Evolutionary conservation across 2,888 invertebrate genomes (phyloP), one percentile per base, ranked within the genome.

Genomic region (Volucella zonaria): DNA sequence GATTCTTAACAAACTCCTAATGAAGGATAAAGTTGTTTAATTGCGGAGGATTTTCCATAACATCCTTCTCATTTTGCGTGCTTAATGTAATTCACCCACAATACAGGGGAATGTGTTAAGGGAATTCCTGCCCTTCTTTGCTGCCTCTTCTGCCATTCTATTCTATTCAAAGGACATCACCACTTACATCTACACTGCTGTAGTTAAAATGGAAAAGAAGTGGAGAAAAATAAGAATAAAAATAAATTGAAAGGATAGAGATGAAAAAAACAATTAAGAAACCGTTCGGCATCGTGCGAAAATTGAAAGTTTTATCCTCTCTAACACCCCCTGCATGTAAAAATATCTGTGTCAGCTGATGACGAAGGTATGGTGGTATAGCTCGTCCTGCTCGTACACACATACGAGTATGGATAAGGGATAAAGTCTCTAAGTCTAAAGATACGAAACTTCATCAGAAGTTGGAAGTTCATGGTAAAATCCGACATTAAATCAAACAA

Each of bases 21-120:
- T 85, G 85, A 85, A 81, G 85, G 85, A 85, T 85, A 85, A 85
- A 85, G 85, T 85, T 85, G 81, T 81, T 85, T 85, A 85, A 85
- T 81, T 85, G 81, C 81, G 62, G 62, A 68, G 85, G 67, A 62
- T 85, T 76, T 81, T 85, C 76, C 73, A 73, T 49, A 85, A 81
- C 85, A 77, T 68, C 75, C 61, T 56, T 54, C 56, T 54, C 47
- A 56, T 80, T 56, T 80, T 58, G 61, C 73, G 62, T 73, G 45
- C 59, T 61, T 73, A 73, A 73, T 73, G 73, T 31, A 31, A 43
- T 73, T 52, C 73, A 52, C 51, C 45, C 43, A 31, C 23, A 14
- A 10, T 3, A 23, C 3, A 23, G 11, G 4, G 15, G 14, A 40
- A 15, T n/a, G 58, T 18, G 47, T 23, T 8, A n/a, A 40, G 14